Base-by-base conservation (phyloP, 2,797 vertebrate genomes). In the Squalus acanthias region DNA sequence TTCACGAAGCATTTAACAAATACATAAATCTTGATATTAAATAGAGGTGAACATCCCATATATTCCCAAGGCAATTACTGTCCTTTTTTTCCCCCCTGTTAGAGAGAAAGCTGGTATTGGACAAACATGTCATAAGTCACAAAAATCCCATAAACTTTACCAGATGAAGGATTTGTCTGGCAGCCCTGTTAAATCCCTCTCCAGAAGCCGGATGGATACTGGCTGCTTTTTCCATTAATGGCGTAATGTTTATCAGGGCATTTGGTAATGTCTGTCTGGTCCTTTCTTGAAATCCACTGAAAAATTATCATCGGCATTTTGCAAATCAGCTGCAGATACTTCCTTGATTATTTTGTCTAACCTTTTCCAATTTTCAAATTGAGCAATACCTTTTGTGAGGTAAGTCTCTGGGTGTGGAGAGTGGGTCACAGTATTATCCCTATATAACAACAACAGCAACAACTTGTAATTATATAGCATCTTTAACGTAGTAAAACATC, bases 31-130 rank as follows among this genome's bases (percentile, higher is more conserved):
- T 22, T 17, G n/a, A 5, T 46, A 57, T 85, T 24, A 24, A 85
- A 91, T 17, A 33, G 13, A 63, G 57, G 13, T 13, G 26, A 63
- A 63, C 26, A 91, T 33, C 17, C 13, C 4, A 91, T 15, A 63
- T 33, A 91, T 60, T 63, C 57, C 13, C 29, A 20, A 91, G 15
- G 1, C 29, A 33, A 88, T 53, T 50, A 65, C 29, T 33, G 29
- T 26, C 12, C 29, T 7, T n/a, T 91, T n/a, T 89, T 53, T 0
- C 26, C 50, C 26, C 39, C 39, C 63, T 7, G 22, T 70, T 88
- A 29, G 17, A 76, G 97, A 97, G 96, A 96, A 97, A 96, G 97
- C 96, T 97, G 97, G 97, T 97, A 97, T 63, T 91, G 88, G 60
- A n/a, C 29, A 91, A 91, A 63, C 29, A 88, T 79, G 50, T 53